Conservation (phyloP, 2,888 invertebrate genomes). For the Lochmaea crataegi region DNA sequence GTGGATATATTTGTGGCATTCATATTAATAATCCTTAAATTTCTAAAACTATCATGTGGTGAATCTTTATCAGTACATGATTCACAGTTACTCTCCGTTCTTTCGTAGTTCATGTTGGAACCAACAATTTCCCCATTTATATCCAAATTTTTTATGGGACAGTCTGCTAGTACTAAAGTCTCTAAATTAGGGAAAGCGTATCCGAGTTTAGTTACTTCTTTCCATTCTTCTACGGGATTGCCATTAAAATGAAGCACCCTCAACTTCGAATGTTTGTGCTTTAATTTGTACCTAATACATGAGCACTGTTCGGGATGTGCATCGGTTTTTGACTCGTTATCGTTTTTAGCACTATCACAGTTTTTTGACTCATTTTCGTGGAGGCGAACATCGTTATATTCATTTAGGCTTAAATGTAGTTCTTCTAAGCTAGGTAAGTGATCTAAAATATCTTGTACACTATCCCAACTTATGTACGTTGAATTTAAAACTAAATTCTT, state of each 20-base stretch:
- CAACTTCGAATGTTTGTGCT: constrained; percentile 72
- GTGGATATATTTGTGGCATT: constrained; percentile 85
- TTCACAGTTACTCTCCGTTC: constrained; percentile 72
- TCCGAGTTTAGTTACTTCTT: constrained; percentile 85
- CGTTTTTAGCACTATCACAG: constrained; percentile 42
- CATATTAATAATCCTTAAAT: constrained; percentile 83
- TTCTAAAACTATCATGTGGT: constrained; percentile 74
- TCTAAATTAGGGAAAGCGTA: constrained; percentile 88
- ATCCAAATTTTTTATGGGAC: constrained; percentile 75
- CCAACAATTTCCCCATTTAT: constrained; percentile 47
- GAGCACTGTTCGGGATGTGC: constrained; percentile 45
- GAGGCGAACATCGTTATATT: constrained; percentile 82
- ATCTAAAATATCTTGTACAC: constrained; percentile 80
- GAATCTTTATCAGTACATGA: constrained; percentile 66
- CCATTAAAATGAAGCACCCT: constrained; percentile 88
- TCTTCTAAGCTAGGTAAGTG: constrained; percentile 86
- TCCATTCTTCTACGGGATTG: constrained; percentile 87
- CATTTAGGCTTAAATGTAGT: constrained; percentile 91
- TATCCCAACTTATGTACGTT: constrained; percentile 87
- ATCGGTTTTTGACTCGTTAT: constrained; percentile 41
- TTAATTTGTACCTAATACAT: constrained; percentile 39
- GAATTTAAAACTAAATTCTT: constrained; percentile 88
- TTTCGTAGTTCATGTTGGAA: constrained; percentile 57
- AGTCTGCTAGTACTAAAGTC: constrained; percentile 87
- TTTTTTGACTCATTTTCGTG: constrained; percentile 63